Conservation (phyloP, 2,113 vertebrate genomes). For the Silurus meridionalis region DNA sequence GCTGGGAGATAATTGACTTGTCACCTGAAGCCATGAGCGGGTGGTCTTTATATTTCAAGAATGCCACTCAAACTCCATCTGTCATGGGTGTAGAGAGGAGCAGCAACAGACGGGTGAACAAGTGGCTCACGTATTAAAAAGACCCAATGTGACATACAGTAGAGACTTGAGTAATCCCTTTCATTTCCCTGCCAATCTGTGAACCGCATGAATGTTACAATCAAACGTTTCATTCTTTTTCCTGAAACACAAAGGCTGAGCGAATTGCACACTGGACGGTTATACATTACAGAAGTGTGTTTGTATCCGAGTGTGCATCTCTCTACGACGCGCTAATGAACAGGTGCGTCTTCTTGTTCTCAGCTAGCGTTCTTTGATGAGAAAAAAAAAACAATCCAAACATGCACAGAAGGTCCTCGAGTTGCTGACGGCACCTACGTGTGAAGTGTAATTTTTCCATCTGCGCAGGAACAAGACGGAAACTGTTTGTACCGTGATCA, state of each 20-base stretch:
- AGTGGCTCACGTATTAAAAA: conserved; percentile 13
- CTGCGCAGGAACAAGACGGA: background rate
- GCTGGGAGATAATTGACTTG: conserved; percentile 31
- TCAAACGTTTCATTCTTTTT: background rate
- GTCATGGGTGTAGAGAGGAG: background rate
- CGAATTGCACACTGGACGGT: background rate
- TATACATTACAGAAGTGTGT: background rate
- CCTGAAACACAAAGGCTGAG: background rate
- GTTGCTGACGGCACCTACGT: conserved; percentile 5
- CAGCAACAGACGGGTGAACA: background rate
- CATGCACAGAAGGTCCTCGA: background rate
- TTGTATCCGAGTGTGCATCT: background rate
- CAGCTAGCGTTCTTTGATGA: background rate
- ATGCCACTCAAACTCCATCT: conserved; percentile 27
- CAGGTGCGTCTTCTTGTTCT: conserved; percentile 40
- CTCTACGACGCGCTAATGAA: conserved; percentile 14
- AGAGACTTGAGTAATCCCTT: conserved; percentile 12
- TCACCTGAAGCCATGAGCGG: background rate
- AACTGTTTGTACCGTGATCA: background rate
- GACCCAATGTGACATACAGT: background rate
- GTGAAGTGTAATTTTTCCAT: conserved; percentile 26
- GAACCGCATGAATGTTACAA: conserved; percentile 18
- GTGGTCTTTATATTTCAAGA: background rate
- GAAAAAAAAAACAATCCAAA: conserved; percentile 19
- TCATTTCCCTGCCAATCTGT: conserved; percentile 1